These are phyloP conservation scores for Myrmecophaga tridactyla DNA, from an alignment of 2,113 vertebrate genomes.

Conservation along the genomic window DNA sequence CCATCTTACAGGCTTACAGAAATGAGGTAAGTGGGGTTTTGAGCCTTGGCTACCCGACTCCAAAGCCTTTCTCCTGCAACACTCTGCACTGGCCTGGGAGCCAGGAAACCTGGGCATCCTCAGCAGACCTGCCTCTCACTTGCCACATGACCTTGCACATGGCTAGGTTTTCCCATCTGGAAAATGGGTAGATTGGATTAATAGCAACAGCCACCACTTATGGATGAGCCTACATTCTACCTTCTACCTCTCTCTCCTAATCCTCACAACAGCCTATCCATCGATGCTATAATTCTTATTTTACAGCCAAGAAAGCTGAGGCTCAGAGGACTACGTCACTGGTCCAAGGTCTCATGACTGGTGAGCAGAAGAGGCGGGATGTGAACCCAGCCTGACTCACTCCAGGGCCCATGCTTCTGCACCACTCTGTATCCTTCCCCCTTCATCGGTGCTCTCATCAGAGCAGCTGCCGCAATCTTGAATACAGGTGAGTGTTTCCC, in stretches of 20 bases:
- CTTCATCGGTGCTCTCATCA: rapidly evolving
- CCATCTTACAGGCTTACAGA: background rate
- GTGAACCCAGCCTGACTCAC: background rate
- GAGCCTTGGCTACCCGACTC: background rate
- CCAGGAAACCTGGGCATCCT: background rate
- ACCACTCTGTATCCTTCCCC: background rate
- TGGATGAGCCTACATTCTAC: background rate
- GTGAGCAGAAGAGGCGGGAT: background rate
- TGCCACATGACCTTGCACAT: background rate
- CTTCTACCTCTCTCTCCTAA: background rate
- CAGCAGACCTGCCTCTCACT: background rate
- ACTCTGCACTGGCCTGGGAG: background rate
- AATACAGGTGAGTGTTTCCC: background rate
- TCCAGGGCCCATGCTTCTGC: background rate
- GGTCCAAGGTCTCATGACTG: background rate
- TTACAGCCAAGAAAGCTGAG: background rate
- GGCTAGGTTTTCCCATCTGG: conserved; percentile 46
- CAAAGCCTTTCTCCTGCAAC: background rate
- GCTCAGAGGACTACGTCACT: background rate
- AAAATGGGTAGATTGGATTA: background rate
- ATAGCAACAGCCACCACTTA: background rate
- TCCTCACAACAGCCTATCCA: background rate
- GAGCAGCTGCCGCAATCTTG: background rate
- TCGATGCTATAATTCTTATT: background rate
- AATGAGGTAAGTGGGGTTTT: background rate